Base-by-base conservation (phyloP, 2,113 vertebrate species). In the Atherinomorus stipes region DNA sequence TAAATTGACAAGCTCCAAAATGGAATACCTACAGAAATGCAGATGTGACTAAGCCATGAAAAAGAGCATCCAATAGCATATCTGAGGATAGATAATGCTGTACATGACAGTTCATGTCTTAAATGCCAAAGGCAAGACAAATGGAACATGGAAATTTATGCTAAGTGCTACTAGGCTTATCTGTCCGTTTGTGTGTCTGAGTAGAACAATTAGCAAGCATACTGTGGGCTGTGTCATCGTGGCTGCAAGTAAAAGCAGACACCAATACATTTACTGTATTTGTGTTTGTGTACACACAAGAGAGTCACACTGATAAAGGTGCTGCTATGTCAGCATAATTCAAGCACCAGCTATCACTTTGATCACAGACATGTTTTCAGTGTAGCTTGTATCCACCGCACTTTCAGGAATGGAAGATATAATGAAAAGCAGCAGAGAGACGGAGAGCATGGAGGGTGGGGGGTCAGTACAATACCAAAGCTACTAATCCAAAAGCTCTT, bases 401-500 rank as follows among this genome's bases (percentile, higher is more conserved):
- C 54, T 65, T 77, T 61, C 59, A 26, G 44, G 49, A 75, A 70
- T 11, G 19, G 26, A 61, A 78, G 51, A 62, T 56, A 61, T 67
- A 54, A 31, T 66, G 64, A 63, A 66, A 79, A 66, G 47, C 18
- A 57, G 63, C 0, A 28, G 8, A 72, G 69, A 58, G 57, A 49
- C 11, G 19, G 38, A 18, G 28, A 7, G 28, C 3, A 31, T 31
- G 3, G 28, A 8, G 31, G 44, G 18, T n/a, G 78, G 54, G 61
- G 44, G 71, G 77, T 62, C 68, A 67, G 64, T 64, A 80, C 81
- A 87, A 88, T 74, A 62, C 74, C 79, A n/a, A 19, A 61, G 74
- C 60, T 75, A 80, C 81, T 88, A 88, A 89, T 89, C 85, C 77
- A 85, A 85, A 83, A 86, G 73, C 87, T 83, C 77, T 89, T 79